phyloP scores from a whole-genome alignment of 2,113 vertebrate species.

The Callocephalon fimbriatum region DNA sequence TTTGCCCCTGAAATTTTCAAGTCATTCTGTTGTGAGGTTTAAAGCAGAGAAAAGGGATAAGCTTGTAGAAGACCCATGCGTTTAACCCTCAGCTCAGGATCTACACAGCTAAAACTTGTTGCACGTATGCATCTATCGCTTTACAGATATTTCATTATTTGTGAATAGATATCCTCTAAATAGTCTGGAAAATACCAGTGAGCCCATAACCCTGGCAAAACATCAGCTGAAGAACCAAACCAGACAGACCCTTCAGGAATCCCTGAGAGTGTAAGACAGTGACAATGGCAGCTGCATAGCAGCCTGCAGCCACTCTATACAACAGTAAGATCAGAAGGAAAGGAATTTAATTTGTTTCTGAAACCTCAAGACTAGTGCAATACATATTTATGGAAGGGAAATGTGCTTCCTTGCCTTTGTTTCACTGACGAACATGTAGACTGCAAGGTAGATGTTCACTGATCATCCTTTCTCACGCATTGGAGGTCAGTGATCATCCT shows the following conservation, averaged over 20 bases:
- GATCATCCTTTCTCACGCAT: background rate
- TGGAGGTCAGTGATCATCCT: background rate
- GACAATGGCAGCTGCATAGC: background rate
- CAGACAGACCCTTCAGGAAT: background rate
- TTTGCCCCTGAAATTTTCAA: conserved; percentile 10
- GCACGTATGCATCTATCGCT: background rate
- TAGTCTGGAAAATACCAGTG: background rate
- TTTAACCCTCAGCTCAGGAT: conserved; percentile 4
- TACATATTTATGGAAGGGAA: background rate
- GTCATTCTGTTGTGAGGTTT: background rate
- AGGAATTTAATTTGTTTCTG: background rate
- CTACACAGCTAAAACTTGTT: background rate
- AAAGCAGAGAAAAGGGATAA: background rate
- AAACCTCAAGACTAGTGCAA: background rate
- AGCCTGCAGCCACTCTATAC: background rate
- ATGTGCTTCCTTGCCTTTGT: background rate
- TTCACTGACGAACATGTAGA: background rate
- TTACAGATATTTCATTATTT: background rate
- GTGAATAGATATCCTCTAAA: background rate
- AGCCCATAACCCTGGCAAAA: background rate
- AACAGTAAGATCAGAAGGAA: background rate
- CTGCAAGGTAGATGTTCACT: background rate
- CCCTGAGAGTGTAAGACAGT: background rate
- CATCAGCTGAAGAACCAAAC: background rate
- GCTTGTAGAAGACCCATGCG: background rate